A percentile compares a stretch with the other conserved stretches of the same genome.
phyloP scores from a whole-genome alignment of 1,140 invertebrate species.

The Sarcophaga peregrina region DNA sequence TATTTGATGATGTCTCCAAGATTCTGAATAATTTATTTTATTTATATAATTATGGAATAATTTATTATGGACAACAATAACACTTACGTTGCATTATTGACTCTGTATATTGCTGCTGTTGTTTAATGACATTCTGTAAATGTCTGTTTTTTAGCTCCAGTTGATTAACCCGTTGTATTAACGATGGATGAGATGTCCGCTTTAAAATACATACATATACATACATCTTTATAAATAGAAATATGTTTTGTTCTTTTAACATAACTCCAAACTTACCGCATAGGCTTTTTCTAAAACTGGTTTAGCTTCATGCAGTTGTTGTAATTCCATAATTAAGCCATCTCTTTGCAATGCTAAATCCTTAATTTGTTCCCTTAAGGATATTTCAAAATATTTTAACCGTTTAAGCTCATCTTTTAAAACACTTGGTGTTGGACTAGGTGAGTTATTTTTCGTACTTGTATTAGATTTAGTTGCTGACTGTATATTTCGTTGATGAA shows the following conservation, averaged over 20 bases:
- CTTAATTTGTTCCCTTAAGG: conserved; percentile 67
- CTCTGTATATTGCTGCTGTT: conserved; percentile 75
- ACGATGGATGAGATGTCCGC: conserved; percentile 63
- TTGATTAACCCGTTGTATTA: conserved; percentile 63
- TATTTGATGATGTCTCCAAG: conserved; percentile 73
- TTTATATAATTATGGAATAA: background rate
- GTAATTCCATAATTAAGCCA: conserved; percentile 68
- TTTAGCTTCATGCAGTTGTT: conserved; percentile 68
- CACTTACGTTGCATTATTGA: conserved; percentile 74
- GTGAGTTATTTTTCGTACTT: conserved; percentile 39
- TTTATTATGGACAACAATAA: background rate
- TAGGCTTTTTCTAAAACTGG: conserved; percentile 65
- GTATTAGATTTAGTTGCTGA: conserved; percentile 29
- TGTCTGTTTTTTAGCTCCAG: conserved; percentile 73
- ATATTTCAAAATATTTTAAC: conserved; percentile 66
- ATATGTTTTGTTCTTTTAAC: no score
- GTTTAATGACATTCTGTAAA: conserved; percentile 72
- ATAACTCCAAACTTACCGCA: conserved; percentile 55
- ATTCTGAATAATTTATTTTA: conserved; percentile 66
- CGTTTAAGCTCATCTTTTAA: conserved; percentile 66
- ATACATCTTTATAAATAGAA: background rate
- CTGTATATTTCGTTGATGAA: conserved; percentile 34
- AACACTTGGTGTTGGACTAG: conserved; percentile 53
- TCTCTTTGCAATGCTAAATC: conserved; percentile 68
- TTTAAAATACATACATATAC: conserved; percentile 36